A percentile compares a stretch with the other conserved stretches of the same genome.
Evolutionary conservation across 1,140 invertebrate species (phyloP).

Genomic region (Trigoniulus corallinus): DNA sequence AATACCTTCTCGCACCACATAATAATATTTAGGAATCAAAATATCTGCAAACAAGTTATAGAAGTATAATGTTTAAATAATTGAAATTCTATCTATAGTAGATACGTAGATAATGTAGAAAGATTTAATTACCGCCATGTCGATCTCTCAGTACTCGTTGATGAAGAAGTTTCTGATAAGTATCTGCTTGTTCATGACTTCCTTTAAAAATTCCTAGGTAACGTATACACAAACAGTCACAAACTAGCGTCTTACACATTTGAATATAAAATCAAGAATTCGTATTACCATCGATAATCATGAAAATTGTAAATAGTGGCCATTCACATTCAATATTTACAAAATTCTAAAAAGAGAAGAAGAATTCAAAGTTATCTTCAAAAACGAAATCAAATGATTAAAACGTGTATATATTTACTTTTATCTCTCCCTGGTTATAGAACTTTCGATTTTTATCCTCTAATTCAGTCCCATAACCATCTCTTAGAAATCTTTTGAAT

Average conservation of each 20-base stretch:
- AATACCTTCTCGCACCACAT: constrained; percentile 62
- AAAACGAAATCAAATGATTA: background rate
- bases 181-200: constrained; percentile 74
- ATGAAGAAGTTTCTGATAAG: constrained; percentile 73
- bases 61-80: constrained; percentile 7
- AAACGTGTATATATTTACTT: constrained; percentile 27
- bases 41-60: constrained; percentile 41
- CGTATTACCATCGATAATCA: constrained; percentile 91
- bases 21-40: constrained; percentile 74
- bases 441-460: constrained; percentile 62
- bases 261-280: constrained; percentile 16
- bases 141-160: constrained; percentile 53
- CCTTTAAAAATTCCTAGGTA: constrained; percentile 33
- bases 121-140: constrained; percentile 44
- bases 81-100: constrained; percentile 4
- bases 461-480: constrained; percentile 79
- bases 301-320: constrained; percentile 88
- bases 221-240: constrained; percentile 2
- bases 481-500: constrained; percentile 85
- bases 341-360: constrained; percentile 49
- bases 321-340: constrained; percentile 95
- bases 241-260: background rate
- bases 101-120: background rate
- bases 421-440: constrained; percentile 50
- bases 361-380: constrained; percentile 1